Conservation (phyloP, 2,797 vertebrate species). For the Poeciliopsis paucimaculata region DNA sequence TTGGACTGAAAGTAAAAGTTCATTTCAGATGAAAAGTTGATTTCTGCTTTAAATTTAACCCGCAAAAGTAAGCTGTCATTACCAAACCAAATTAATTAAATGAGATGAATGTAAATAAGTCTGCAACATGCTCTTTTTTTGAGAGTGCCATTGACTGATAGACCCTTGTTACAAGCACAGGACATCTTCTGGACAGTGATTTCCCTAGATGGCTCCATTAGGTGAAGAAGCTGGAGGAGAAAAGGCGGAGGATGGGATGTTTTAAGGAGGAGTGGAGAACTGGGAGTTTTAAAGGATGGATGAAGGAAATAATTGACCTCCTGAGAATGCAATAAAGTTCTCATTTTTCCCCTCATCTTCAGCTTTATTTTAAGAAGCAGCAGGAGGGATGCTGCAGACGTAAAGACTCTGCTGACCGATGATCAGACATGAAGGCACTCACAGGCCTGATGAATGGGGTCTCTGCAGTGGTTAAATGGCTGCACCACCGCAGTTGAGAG, state of each 20-base stretch:
- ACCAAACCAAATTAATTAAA: not conserved
- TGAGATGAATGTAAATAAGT: not conserved
- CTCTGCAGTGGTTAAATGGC: constrained; percentile 63
- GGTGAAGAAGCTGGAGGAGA: constrained; percentile 48
- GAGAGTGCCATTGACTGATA: constrained; percentile 50
- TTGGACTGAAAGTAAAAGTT: too few relatives aligned
- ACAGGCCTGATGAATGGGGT: constrained; percentile 70
- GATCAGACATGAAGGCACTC: constrained; percentile 61
- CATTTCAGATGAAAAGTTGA: too few relatives aligned
- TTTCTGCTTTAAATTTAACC: too few relatives aligned
- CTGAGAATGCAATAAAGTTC: constrained; percentile 56
- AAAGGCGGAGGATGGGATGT: not conserved
- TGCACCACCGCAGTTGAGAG: constrained; percentile 43
- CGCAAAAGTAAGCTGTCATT: not conserved
- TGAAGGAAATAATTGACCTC: constrained; percentile 51
- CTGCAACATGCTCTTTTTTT: not conserved
- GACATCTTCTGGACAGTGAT: constrained; percentile 49
- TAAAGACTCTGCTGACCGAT: constrained; percentile 55
- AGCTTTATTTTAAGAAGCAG: constrained; percentile 65
- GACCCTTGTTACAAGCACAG: constrained; percentile 30
- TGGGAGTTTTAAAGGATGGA: constrained; percentile 21
- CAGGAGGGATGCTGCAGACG: constrained; percentile 44
- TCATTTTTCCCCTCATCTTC: constrained; percentile 44
- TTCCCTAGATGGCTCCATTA: constrained; percentile 68
- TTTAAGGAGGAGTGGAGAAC: constrained; percentile 21